Conservation (phyloP, 1,140 invertebrate species). For the Pachyrhynchus sulphureomaculatus region DNA sequence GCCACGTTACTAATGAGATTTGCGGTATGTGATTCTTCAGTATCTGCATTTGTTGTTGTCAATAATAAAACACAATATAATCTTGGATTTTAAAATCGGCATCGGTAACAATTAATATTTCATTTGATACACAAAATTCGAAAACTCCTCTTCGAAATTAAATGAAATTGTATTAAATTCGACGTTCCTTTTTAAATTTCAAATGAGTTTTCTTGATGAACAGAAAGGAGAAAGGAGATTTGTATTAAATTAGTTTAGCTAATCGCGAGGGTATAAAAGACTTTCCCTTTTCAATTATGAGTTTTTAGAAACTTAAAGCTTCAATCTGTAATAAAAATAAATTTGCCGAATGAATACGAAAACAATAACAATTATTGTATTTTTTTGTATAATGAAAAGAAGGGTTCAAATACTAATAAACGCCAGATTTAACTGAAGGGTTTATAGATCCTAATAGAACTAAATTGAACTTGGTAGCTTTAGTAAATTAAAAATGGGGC, state of each 20-base stretch:
- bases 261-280: conserved; percentile 4
- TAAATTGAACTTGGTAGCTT: too few relatives aligned
- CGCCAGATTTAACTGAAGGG: too few relatives aligned
- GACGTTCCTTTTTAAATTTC: conserved; percentile 6
- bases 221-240: neutral
- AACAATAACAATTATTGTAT: neutral
- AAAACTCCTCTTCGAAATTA: neutral
- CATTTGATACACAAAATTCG: neutral
- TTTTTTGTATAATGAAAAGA: too few relatives aligned
- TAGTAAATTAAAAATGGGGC: too few relatives aligned
- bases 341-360: neutral
- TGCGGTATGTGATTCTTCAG: too few relatives aligned
- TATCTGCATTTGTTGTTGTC: too few relatives aligned
- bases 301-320: conserved; percentile 1
- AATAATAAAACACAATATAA: too few relatives aligned
- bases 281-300: conserved; percentile 9
- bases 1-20: too few relatives aligned
- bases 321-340: conserved; percentile 7
- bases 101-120: neutral
- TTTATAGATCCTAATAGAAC: too few relatives aligned
- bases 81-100: too few relatives aligned
- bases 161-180: neutral
- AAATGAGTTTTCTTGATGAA: conserved; percentile 7
- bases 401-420: too few relatives aligned
- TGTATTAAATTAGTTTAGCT: conserved; percentile 7